Evolutionary conservation across 2,888 invertebrate genomes (phyloP), one percentile per base, ranked within the genome.

Genomic region (Apamea monoglypha): DNA sequence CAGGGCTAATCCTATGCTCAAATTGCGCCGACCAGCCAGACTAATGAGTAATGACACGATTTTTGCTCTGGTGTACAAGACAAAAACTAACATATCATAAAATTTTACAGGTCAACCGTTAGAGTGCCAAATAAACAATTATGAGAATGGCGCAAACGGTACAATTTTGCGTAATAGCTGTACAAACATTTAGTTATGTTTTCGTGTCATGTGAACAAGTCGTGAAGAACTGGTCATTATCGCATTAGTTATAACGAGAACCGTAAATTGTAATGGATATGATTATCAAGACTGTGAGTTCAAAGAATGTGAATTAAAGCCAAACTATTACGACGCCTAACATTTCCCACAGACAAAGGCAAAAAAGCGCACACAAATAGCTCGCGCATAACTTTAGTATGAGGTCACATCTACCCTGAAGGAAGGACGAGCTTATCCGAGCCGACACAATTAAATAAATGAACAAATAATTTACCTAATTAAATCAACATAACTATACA

Each of bases 91-190:
- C 74, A 1, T 78, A 76, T 70, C 81, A 87, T 86, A 83, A 82
- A 67, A 82, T 50, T 81, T 85, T 85, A 74, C 84, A 78, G 89
- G 89, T 82, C 90, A 85, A 91, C 91, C 91, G 92, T 91, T 92
- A 91, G 72, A 88, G 86, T 86, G 85, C 87, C 84, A 84, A 90
- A 90, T 88, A 84, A 84, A 89, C 87, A 88, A 86, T 86, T 81
- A 87, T 83, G 80, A 81, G 85, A 88, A 86, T 80, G 36, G 71
- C 40, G 44, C 67, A 76, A 87, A 86, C 90, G 84, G 88, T 88
- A 87, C 59, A 85, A 80, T 73, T 85, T 86, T 80, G 82, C 85
- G 82, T 87, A 84, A 89, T 81, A 76, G 78, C 77, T 73, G 74
- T 82, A 61, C 71, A 85, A 83, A 83, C 80, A 85, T 82, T 78